Evolutionary conservation across 1,140 invertebrate genomes (phyloP).

Genomic region (Pseudobourletiella spinata): DNA sequence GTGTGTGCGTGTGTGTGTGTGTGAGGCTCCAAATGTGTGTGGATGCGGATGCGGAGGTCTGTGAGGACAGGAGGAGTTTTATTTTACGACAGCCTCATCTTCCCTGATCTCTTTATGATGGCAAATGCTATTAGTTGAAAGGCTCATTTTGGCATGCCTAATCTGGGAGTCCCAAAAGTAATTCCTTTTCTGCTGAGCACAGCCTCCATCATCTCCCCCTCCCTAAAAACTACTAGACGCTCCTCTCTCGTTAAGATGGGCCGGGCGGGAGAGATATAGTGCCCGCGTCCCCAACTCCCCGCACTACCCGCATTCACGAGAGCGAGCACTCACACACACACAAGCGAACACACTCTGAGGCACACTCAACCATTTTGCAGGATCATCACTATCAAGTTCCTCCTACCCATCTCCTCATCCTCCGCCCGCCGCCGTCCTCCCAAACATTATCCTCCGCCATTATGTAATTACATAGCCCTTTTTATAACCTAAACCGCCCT

Average conservation of each 20-base stretch:
- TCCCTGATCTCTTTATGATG: constrained; percentile 20
- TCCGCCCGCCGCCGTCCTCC: neutral
- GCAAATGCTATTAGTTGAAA: constrained; percentile 29
- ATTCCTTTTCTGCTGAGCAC: constrained; percentile 22
- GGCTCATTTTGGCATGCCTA: constrained; percentile 19
- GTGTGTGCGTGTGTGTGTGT: no score
- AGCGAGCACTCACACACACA: neutral
- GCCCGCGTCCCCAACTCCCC: neutral
- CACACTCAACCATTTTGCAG: no score
- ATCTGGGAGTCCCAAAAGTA: constrained; percentile 22
- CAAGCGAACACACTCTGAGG: no score
- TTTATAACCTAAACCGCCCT: neutral
- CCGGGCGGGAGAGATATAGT: neutral
- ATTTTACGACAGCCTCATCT: constrained; percentile 13
- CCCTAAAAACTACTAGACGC: neutral
- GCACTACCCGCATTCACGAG: neutral
- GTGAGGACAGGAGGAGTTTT: neutral
- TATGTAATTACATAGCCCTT: neutral
- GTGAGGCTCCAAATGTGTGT: neutral
- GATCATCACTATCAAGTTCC: neutral
- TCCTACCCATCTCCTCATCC: neutral
- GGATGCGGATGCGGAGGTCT: neutral
- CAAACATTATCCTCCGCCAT: neutral
- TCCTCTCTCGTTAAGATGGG: no score
- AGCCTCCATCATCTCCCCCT: neutral